Evolutionary conservation across 2,888 invertebrate species (phyloP).

Genomic region (Eudasyphora cyanicolor): DNA sequence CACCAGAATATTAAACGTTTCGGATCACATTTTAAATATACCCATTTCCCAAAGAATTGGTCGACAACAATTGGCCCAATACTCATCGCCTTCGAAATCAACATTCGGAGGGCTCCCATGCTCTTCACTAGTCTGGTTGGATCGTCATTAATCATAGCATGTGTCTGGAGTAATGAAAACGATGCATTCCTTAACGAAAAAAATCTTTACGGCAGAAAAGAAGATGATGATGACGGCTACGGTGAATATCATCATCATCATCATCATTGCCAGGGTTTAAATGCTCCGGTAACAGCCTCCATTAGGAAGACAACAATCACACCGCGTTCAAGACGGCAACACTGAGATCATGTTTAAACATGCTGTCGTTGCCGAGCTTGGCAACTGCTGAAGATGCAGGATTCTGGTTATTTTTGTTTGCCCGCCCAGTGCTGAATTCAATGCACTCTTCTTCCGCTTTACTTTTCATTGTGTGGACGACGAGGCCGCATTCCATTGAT

Average conservation of each 20-base stretch:
- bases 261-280: slow-evolving; percentile 51
- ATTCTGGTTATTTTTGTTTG: slow-evolving; percentile 8
- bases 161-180: slow-evolving; percentile 65
- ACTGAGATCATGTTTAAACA: slow-evolving; percentile 59
- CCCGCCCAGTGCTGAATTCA: slow-evolving; percentile 44
- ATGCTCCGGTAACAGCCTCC: slow-evolving; percentile 38
- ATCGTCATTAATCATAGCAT: slow-evolving; percentile 65
- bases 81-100: background rate
- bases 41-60: slow-evolving; percentile 45
- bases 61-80: slow-evolving; percentile 14
- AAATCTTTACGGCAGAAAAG: slow-evolving; percentile 30
- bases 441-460: slow-evolving; percentile 58
- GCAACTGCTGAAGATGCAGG: slow-evolving; percentile 35
- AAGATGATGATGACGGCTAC: slow-evolving; percentile 34
- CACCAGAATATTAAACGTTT: slow-evolving; percentile 26
- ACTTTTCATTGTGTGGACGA: slow-evolving; percentile 50
- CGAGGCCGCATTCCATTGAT: slow-evolving; percentile 64
- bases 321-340: slow-evolving; percentile 30
- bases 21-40: slow-evolving; percentile 61
- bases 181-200: slow-evolving; percentile 55
- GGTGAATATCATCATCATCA: background rate
- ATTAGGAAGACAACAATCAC: slow-evolving; percentile 41
- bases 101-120: too few relatives aligned
- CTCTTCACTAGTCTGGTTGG: slow-evolving; percentile 19
- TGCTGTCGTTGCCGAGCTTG: slow-evolving; percentile 44